A percentile compares a stretch with the other conserved stretches of the same genome.
These are phyloP conservation scores for Lepidostoma basale DNA, from an alignment of 1,140 invertebrate species.

Conservation along the genomic window DNA sequence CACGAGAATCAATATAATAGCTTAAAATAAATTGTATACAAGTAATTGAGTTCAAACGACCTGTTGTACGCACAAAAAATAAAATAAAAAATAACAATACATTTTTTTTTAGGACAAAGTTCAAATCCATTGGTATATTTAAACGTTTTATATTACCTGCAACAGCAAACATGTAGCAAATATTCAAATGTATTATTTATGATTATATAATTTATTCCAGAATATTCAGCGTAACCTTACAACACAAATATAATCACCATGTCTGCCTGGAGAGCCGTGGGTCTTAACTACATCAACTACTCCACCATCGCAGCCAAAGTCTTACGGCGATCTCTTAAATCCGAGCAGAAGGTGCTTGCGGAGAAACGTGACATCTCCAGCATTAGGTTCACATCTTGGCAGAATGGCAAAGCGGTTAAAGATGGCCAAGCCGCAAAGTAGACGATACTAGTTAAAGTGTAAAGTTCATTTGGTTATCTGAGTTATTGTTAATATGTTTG, in stretches of 20 bases:
- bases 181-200: no score
- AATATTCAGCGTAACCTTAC: not conserved
- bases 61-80: no score
- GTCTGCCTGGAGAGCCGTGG: conserved; percentile 40
- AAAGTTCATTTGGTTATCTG: not conserved
- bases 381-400: conserved; percentile 84
- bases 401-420: conserved; percentile 75
- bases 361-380: conserved; percentile 74
- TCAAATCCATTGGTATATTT: no score
- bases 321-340: conserved; percentile 78
- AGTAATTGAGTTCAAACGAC: no score
- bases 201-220: not conserved
- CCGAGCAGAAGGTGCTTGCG: conserved; percentile 74
- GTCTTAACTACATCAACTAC: conserved; percentile 80
- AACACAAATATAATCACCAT: conserved; percentile 28
- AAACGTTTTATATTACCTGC: no score
- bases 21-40: no score
- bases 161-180: no score
- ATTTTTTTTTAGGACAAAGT: no score
- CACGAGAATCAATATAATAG: no score
- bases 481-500: not conserved
- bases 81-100: no score
- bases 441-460: no score
- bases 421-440: conserved; percentile 9
- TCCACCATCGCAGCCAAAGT: conserved; percentile 87